A percentile compares a stretch with the other conserved stretches of the same genome.
Evolutionary conservation across 2,797 vertebrate genomes (phyloP).

Genomic region (Loriculus beryllinus): DNA sequence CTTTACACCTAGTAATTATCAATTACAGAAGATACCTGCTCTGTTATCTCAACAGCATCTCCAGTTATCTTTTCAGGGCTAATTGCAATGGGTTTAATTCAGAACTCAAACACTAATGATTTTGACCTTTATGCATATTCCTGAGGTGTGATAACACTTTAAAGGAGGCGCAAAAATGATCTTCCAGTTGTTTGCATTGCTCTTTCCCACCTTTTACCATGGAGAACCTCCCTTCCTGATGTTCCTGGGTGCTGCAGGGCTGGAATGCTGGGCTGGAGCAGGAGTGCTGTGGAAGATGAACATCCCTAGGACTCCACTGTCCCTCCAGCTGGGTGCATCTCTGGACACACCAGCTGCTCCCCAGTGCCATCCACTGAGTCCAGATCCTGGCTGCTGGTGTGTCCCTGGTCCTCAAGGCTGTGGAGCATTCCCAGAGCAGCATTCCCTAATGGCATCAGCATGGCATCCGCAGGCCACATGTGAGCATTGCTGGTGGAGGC

Average conservation of each 20-base stretch:
- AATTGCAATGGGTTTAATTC: constrained; percentile 55
- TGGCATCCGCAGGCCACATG: accelerated
- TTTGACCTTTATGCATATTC: constrained; percentile 44
- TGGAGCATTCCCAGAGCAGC: neutral
- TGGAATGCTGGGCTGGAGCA: neutral
- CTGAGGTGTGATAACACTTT: neutral
- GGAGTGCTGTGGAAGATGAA: accelerated
- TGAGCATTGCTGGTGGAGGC: neutral
- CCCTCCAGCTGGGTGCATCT: neutral
- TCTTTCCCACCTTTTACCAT: neutral
- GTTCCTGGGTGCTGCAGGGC: neutral
- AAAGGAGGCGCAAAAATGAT: neutral
- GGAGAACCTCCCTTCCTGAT: neutral
- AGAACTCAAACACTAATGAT: constrained; percentile 40
- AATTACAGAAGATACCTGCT: constrained; percentile 49
- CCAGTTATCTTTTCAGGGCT: constrained; percentile 47
- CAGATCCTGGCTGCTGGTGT: accelerated
- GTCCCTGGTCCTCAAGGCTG: neutral
- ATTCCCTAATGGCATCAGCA: neutral
- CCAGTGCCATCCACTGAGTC: neutral
- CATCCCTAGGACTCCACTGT: accelerated
- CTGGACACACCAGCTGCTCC: neutral
- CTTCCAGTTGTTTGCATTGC: neutral
- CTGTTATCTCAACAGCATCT: constrained; percentile 62
- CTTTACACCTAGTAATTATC: constrained; percentile 60